Evolutionary conservation across 2,888 invertebrate species (phyloP), one percentile per base, ranked within the genome.

Genomic region (Frankliniella fusca): DNA sequence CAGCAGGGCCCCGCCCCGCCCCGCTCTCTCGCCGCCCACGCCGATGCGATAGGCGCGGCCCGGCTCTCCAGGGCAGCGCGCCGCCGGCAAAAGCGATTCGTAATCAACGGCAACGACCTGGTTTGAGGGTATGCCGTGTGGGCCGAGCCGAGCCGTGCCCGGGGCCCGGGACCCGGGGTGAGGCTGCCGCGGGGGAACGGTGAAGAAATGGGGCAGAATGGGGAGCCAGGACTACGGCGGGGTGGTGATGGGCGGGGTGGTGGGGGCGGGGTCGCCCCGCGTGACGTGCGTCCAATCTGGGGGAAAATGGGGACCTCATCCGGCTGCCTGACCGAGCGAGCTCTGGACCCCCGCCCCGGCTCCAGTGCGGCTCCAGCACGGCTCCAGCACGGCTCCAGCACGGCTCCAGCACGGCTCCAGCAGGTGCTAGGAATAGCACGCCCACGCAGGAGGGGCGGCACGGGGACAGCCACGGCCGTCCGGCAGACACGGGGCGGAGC

Each of bases 381-480:
- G 38, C 38, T 38, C 38, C 38, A 38, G 15, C 54, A 15, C 54
- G 54, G 54, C 38, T 38, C 38, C 54, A 54, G 54, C 70, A 76
- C 38, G 38, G 38, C 38, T 38, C 38, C 38, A 18, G 54, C 54
- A 54, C 15, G 54, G 54, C 54, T 54, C 15, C 54, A 54, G 54
- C 70, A 76, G 70, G 70, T 76, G 70, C 70, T 76, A 76, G 27
- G 27, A 76, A 76, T 76, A 76, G 70, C 70, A 76, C 27, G 70
- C 12, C 27, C 27, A 76, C 70, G 70, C 70, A 76, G 70, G 38
- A 38, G 38, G 38, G 12, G 27, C 12, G 61, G 18, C 61, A 61
- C 3, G 54, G 54, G 54, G 54, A 15, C 54, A 54, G 54, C 15
- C 3, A 3, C 54, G 54, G 10, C n/a, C n/a, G 54, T 18, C 54